These are phyloP conservation scores for Eustalomyia histrio DNA, from an alignment of 2,888 invertebrate species.

Conservation along the genomic window DNA sequence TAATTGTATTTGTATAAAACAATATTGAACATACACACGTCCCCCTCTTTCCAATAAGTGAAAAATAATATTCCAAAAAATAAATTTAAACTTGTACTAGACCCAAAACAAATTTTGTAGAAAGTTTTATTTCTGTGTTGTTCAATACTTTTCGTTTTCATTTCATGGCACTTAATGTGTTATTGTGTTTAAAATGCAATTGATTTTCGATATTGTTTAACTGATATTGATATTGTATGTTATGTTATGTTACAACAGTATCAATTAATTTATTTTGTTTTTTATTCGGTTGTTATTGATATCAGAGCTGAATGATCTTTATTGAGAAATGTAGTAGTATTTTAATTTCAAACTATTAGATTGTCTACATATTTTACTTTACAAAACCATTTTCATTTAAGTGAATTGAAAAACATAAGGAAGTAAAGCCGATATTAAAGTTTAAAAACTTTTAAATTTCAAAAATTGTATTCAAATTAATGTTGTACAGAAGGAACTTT, in stretches of 20 bases:
- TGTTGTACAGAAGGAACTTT: too few species aligned
- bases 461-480: too few species aligned
- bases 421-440: too few species aligned
- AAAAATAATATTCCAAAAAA: conserved; percentile 7
- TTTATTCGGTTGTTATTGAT: conserved; percentile 16
- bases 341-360: conserved; percentile 9
- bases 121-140: conserved; percentile 48
- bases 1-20: conserved; percentile 46
- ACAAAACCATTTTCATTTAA: not conserved
- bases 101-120: conserved; percentile 63
- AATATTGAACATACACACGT: conserved; percentile 13
- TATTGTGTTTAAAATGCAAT: conserved; percentile 51
- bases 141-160: conserved; percentile 27
- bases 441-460: too few species aligned
- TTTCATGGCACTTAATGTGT: conserved; percentile 52
- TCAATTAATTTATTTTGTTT: conserved; percentile 54
- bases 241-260: conserved; percentile 39
- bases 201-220: conserved; percentile 59
- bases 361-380: not conserved
- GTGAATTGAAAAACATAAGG: too few species aligned
- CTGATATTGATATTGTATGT: conserved; percentile 39
- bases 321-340: conserved; percentile 34
- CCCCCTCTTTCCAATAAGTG: conserved; percentile 4
- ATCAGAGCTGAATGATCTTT: conserved; percentile 45
- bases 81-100: conserved; percentile 32